Evolutionary conservation across 2,888 invertebrate species (phyloP), one percentile per base, ranked within the genome.

Genomic region (Diploptera punctata): DNA sequence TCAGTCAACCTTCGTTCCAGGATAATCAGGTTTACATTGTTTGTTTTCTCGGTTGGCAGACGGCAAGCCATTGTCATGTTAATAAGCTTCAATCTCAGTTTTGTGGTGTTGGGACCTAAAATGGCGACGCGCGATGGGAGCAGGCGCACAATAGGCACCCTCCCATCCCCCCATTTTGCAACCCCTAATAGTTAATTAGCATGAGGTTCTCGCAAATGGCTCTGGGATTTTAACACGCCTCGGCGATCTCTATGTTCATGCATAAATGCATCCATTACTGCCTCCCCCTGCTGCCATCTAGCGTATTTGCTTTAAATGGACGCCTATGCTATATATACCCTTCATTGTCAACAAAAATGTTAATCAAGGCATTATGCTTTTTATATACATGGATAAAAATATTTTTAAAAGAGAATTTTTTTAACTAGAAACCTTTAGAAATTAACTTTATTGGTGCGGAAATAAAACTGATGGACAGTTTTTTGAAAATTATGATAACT

Each of bases 101-200:
- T 57, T 57, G 57, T 57, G 29, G 5, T 57, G 52, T 52, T 24
- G 52, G 57, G 57, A 57, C 57, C 44, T 26, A 47, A 65, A 47
- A 44, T 65, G 65, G 65, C 65, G 65, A 47, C 47, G 65, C 24
- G 57, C 24, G 65, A 21, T 13, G 44, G 44, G 47, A 29, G 65
- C 65, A 47, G 44, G 47, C 26, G 43, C 38, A 47, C 65, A 65
- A 65, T 65, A 47, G 65, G 29, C 65, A 47, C 7, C 47, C 47
- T 38, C 13, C 38, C n/a, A 57, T 24, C 65, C 47, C 18, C 47
- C 24, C 38, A 19, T 13, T 13, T n/a, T 7, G 26, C 18, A n/a
- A 18, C 38, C 65, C 47, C 65, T 65, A 65, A 65, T 65, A 65
- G 44, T 26, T 65, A 65, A 65, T 65, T 65, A 65, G 65, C 65